Evolutionary conservation across 2,888 invertebrate species (phyloP), one percentile per base, ranked within the genome.

Genomic region (Trichopria drosophilae): DNA sequence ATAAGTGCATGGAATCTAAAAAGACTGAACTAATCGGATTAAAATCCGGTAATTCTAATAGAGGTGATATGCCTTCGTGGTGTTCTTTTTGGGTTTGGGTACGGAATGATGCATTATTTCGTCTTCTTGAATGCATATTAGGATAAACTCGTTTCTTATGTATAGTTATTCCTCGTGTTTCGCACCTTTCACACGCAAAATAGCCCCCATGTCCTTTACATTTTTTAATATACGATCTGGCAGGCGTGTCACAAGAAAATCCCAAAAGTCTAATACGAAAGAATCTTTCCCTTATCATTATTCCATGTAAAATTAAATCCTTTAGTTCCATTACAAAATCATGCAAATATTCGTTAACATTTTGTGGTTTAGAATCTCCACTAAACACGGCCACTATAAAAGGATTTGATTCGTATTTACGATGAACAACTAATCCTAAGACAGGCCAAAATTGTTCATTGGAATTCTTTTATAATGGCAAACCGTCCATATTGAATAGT

Each of bases 1-100:
- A 43, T 2, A 59, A 43, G 46, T 62, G 61, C 63, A 63, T 61
- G 2, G 50, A 28, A 18, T 61, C 60, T n/a, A 61, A 34, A 6
- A 56, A 32, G 3, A 63, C 47, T 9, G 24, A 13, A 28, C 31
- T 34, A 2, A 57, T 29, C 7, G 52, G 46, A 52, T 63, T 58
- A 20, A 60, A 60, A 19, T 52, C 41, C 7, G 43, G 16, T 26
- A 63, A 47, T 9, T 28, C 5, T 19, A 61, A 37, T 23, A 46
- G 55, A 10, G 51, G 47, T n/a, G 6, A n/a, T 32, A 37, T 18
- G 18, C 39, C 45, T 16, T 53, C 26, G 5, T 47, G 23, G 44
- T 57, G 60, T n/a, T 51, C 46, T 19, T 18, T 9, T 43, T 61
- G 58, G 26, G 4, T 13, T 52, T 50, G n/a, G 7, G 47, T 23